Conservation (phyloP, 2,888 invertebrate genomes). For the Syrphus vitripennis region DNA sequence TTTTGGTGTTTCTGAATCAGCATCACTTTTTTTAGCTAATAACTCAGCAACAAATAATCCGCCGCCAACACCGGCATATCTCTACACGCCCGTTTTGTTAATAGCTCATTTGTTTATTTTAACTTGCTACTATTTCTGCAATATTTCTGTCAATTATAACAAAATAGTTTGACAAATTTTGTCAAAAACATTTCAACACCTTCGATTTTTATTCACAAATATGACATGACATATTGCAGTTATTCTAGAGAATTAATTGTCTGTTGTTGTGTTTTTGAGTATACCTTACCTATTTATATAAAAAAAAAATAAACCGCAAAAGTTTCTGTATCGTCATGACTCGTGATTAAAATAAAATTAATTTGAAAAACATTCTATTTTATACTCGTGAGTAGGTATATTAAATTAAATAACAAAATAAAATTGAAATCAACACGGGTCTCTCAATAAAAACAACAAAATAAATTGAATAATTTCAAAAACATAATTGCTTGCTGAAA, state of each 20-base stretch:
- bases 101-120: conserved; percentile 36
- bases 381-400: no score
- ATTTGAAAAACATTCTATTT: no score
- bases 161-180: conserved; percentile 39
- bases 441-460: no score
- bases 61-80: background rate
- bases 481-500: no score
- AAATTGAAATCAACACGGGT: no score
- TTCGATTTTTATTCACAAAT: background rate
- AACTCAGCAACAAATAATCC: conserved; percentile 12
- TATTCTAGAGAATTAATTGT: background rate
- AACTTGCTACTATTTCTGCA: background rate
- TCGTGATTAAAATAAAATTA: background rate
- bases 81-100: background rate
- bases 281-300: background rate
- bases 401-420: no score
- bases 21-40: conserved; percentile 24
- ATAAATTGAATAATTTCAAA: no score
- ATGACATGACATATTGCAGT: background rate
- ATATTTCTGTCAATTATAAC: conserved; percentile 41
- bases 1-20: conserved; percentile 13
- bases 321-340: background rate
- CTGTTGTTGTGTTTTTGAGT: background rate
- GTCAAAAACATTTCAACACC: conserved; percentile 35
- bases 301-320: background rate